Percentiles rank a stretch among this genome's conserved stretches.
These are phyloP conservation scores for Parthenolecanium corni DNA, from an alignment of 2,888 invertebrate genomes.

Conservation along the genomic window DNA sequence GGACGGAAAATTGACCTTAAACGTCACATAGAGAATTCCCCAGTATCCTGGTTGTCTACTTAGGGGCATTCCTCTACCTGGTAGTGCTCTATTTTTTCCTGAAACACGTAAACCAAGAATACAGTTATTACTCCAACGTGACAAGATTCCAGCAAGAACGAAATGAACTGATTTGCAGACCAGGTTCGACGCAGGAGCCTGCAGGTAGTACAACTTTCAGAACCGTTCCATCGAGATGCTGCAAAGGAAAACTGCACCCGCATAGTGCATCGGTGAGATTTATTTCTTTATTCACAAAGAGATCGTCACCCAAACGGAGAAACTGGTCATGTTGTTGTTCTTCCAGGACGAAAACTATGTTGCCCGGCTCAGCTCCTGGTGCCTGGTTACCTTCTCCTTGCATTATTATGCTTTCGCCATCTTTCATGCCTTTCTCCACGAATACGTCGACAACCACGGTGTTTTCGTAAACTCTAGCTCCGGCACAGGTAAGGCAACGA, in stretches of 20 bases:
- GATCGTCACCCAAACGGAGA: slow-evolving; percentile 57
- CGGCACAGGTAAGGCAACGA: slow-evolving; percentile 68
- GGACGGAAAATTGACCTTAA: slow-evolving; percentile 73
- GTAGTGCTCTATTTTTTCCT: slow-evolving; percentile 61
- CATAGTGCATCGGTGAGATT: slow-evolving; percentile 80
- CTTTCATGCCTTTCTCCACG: slow-evolving; percentile 79
- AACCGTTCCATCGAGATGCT: slow-evolving; percentile 79
- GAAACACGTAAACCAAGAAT: slow-evolving; percentile 32
- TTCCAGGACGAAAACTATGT: slow-evolving; percentile 76
- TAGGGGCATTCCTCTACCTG: slow-evolving; percentile 82
- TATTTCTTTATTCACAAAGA: slow-evolving; percentile 61
- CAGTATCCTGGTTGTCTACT: slow-evolving; percentile 72
- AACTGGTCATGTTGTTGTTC: slow-evolving; percentile 69
- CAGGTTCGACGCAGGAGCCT: slow-evolving; percentile 74
- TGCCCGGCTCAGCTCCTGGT: slow-evolving; percentile 74
- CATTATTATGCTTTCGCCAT: slow-evolving; percentile 74
- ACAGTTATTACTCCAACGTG: not conserved
- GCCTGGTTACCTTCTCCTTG: slow-evolving; percentile 79
- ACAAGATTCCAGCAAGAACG: not conserved
- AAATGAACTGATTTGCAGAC: slow-evolving; percentile 37
- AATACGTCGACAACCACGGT: slow-evolving; percentile 75
- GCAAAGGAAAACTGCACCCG: slow-evolving; percentile 72
- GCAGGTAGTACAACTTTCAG: slow-evolving; percentile 63
- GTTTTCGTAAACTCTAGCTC: slow-evolving; percentile 71
- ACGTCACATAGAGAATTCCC: slow-evolving; percentile 76